Conservation (phyloP, 2,113 vertebrate species). For the Bettongia penicillata region DNA sequence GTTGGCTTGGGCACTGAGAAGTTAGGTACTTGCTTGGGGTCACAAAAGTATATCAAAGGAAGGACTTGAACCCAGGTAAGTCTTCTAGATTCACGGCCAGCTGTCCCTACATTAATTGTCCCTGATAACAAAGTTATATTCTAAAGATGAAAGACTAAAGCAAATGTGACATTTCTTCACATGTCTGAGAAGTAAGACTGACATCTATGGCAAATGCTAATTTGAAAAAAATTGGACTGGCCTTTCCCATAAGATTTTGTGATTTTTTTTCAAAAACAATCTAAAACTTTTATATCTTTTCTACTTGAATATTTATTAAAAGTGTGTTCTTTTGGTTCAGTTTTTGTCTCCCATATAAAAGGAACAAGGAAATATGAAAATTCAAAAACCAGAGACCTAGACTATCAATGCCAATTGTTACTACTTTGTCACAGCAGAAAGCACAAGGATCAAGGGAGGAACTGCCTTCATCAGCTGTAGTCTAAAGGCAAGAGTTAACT, state of each 20-base stretch:
- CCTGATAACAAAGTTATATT: constrained; percentile 17
- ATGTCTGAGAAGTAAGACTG: not conserved
- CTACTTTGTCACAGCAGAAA: not conserved
- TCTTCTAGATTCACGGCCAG: not conserved
- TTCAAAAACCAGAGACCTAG: not conserved
- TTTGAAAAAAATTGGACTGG: not conserved
- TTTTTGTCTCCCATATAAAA: constrained; percentile 1
- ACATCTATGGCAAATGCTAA: not conserved
- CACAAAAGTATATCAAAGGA: not conserved
- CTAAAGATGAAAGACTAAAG: constrained; percentile 24
- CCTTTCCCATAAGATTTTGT: constrained; percentile 18
- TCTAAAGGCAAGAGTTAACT: constrained; percentile 4
- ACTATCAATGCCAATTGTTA: not conserved
- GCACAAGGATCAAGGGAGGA: not conserved
- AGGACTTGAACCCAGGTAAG: not conserved
- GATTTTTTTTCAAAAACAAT: not conserved
- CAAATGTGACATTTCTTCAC: constrained; percentile 45
- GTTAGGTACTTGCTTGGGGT: not conserved
- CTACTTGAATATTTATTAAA: not conserved
- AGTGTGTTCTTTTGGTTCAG: not conserved
- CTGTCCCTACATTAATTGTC: not conserved
- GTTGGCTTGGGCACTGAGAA: not conserved
- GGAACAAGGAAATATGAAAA: not conserved
- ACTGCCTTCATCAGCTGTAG: not conserved
- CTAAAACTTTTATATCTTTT: not conserved